Conservation (phyloP, 2,797 vertebrate genomes). For the Ibycter americanus region DNA sequence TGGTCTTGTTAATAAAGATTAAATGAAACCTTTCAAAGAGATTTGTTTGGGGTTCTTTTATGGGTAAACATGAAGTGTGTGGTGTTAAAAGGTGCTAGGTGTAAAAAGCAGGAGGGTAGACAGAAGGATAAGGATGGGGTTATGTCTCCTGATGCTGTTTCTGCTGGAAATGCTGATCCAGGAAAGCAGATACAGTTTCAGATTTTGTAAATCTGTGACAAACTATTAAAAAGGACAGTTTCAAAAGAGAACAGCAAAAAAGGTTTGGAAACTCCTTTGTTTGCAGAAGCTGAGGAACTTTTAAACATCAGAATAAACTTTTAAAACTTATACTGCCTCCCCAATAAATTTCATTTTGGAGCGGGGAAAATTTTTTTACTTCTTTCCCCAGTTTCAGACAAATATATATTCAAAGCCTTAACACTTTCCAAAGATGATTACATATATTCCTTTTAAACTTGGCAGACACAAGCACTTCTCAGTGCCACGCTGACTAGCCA, state of each 20-base stretch:
- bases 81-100: background rate
- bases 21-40: background rate
- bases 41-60: background rate
- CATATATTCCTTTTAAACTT: background rate
- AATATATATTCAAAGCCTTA: background rate
- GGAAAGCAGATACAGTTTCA: background rate
- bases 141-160: background rate
- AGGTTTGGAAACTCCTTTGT: background rate
- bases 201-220: background rate
- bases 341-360: background rate
- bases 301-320: background rate
- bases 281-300: background rate
- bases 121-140: background rate
- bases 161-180: background rate
- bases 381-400: background rate
- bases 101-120: background rate
- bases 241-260: background rate
- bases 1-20: slow-evolving; percentile 7
- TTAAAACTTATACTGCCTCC: background rate
- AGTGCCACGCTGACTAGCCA: background rate
- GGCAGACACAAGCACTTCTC: background rate
- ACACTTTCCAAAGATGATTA: background rate
- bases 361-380: background rate
- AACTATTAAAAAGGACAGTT: background rate
- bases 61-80: background rate